phyloP scores from a whole-genome alignment of 2,113 vertebrate genomes.

The Ophthalmolycus amberensis region DNA sequence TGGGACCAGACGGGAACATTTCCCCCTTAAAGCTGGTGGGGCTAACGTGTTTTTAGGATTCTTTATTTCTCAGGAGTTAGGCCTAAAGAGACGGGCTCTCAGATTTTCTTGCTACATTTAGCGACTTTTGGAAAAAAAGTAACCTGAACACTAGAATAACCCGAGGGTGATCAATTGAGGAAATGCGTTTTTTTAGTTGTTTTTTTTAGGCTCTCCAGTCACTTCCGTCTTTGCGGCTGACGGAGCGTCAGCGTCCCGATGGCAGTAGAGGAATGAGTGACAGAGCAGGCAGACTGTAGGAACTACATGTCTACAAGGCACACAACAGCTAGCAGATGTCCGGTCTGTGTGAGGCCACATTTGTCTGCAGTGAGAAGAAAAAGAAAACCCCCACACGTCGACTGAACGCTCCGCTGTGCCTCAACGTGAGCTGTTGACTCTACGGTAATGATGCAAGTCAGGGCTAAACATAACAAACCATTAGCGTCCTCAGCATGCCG shows the following conservation, averaged over 20 bases:
- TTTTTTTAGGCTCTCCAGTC: not conserved
- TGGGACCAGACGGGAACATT: too few species aligned
- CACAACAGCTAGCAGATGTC: conserved; percentile 78
- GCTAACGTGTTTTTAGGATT: too few species aligned
- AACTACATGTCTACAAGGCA: conserved; percentile 71
- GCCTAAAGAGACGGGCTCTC: too few species aligned
- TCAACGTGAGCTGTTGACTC: conserved; percentile 80
- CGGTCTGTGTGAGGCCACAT: conserved; percentile 76
- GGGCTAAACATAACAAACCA: conserved; percentile 82
- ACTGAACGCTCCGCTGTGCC: conserved; percentile 73
- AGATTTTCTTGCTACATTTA: too few species aligned
- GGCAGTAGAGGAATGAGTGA: conserved; percentile 44
- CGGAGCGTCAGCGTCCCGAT: conserved; percentile 4
- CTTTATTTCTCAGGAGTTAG: too few species aligned
- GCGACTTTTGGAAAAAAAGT: too few species aligned
- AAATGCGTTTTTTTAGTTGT: not conserved
- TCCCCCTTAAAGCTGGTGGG: too few species aligned
- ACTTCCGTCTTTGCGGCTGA: conserved; percentile 3
- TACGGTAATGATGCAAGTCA: conserved; percentile 81
- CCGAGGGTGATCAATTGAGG: not conserved
- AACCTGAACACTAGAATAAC: not conserved
- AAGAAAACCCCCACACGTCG: conserved; percentile 46
- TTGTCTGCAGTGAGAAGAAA: conserved; percentile 59
- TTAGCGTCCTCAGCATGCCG: conserved; percentile 72
- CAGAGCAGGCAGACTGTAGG: conserved; percentile 57